phyloP scores from a whole-genome alignment of 2,888 invertebrate genomes.

The Phyto melanocephala region DNA sequence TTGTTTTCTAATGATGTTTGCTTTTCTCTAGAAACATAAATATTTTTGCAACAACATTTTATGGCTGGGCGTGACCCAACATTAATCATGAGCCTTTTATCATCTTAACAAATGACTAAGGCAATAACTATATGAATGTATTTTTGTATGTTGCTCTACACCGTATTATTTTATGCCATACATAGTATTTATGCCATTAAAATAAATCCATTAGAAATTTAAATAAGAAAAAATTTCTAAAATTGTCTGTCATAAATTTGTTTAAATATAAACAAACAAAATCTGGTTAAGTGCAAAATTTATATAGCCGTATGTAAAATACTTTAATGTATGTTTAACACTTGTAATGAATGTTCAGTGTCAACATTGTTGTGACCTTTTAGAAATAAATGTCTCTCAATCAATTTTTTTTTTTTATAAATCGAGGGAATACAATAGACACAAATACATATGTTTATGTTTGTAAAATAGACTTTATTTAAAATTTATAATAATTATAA shows the following conservation, averaged over 20 bases:
- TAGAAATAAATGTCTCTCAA: slow-evolving; percentile 25
- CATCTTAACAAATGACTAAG: slow-evolving; percentile 26
- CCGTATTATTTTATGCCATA: no score
- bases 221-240: background rate
- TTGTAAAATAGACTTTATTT: no score
- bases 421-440: background rate
- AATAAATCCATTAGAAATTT: slow-evolving; percentile 21
- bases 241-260: slow-evolving; percentile 56
- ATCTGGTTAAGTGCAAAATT: background rate
- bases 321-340: background rate
- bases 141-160: no score
- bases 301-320: background rate
- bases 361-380: slow-evolving; percentile 34
- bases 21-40: slow-evolving; percentile 53
- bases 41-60: slow-evolving; percentile 63
- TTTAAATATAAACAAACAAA: slow-evolving; percentile 10
- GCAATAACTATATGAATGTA: background rate
- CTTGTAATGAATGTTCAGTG: slow-evolving; percentile 15
- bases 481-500: no score
- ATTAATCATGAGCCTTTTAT: slow-evolving; percentile 61
- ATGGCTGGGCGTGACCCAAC: slow-evolving; percentile 62
- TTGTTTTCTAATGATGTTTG: slow-evolving; percentile 63
- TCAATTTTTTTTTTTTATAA: slow-evolving; percentile 31
- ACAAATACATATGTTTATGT: background rate
- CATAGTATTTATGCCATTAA: background rate